Base-by-base conservation (phyloP, 1,140 invertebrate species). In the Drosophila obscura region DNA sequence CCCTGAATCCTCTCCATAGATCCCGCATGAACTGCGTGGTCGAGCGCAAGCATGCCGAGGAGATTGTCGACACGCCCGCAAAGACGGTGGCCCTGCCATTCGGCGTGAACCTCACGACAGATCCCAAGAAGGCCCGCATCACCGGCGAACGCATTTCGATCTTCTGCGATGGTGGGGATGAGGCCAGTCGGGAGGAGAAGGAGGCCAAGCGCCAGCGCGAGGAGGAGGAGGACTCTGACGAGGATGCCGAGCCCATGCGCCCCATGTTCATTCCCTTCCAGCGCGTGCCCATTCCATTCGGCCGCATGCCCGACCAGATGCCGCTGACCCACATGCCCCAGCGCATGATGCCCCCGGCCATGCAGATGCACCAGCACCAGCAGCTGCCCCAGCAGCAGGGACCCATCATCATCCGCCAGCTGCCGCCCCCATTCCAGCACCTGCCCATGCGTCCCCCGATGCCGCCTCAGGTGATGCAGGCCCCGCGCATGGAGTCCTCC, bases 21-120 rank as follows among this genome's bases (percentile, higher is more conserved):
- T 95, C 95, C 6, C 94, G 95, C 91, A 96, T 97, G 94, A 97
- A 97, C 90, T 97, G 97, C 85, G 94, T 97, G 1, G 96, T 97
- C 24, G 96, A 97, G 89, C 95, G 96, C 80, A 95, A 96, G 74
- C 94, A 94, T 74, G 95, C 96, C 43, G 96, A 97, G 93, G 94
- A 97, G 93, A 92, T 96, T 63, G 94, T 96, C 91, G 96, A 97
- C 90, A 93, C 96, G 92, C 94, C 96, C 93, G 93, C 95, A 0
- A 95, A 94, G 88, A 94, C 93, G 11, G 91, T 95, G 15, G 87
- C 92, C 8, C 91, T 95, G 58, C 95, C 95, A 5, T 95, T 95
- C 78, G 95, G 95, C 66, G 92, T 95, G 13, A 95, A 95, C 78
- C 93, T 96, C 66, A 95, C 93, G 72, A 96, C 95, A 26, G 95